Percentiles rank a stretch among this genome's conserved stretches.
phyloP scores from a whole-genome alignment of 2,888 invertebrate species.

The Cactoblastis cactorum region DNA sequence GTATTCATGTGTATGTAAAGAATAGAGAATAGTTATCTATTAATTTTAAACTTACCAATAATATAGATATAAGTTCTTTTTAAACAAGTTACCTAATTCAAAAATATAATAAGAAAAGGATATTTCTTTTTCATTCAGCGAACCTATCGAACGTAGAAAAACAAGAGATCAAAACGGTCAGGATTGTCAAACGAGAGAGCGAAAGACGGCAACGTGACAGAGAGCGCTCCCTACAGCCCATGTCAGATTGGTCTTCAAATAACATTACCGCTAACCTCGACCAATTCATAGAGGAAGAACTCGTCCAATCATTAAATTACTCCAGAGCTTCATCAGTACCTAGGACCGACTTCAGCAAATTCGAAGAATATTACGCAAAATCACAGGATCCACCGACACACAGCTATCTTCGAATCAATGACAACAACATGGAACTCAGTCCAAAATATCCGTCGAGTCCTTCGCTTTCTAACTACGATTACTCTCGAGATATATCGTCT shows the following conservation, averaged over 20 bases:
- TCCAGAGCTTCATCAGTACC: conserved; percentile 77
- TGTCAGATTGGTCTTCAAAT: conserved; percentile 66
- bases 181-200: conserved; percentile 95
- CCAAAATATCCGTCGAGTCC: conserved; percentile 73
- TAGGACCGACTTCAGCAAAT: conserved; percentile 61
- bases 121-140: conserved; percentile 56
- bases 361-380: conserved; percentile 58
- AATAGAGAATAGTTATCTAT: too few relatives aligned
- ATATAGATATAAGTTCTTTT: too few relatives aligned
- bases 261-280: conserved; percentile 65
- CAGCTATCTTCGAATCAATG: conserved; percentile 48
- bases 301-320: conserved; percentile 58
- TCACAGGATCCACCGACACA: conserved; percentile 51
- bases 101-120: background rate
- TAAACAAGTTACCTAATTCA: too few relatives aligned
- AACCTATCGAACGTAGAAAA: conserved; percentile 88
- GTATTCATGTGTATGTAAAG: too few relatives aligned
- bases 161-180: conserved; percentile 94
- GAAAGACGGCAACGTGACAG: conserved; percentile 91
- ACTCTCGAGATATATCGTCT: conserved; percentile 63
- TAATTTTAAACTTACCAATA: too few relatives aligned
- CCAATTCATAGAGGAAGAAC: conserved; percentile 71
- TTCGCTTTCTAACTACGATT: conserved; percentile 69
- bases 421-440: conserved; percentile 64
- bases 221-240: conserved; percentile 81